Conservation (phyloP, 1,140 invertebrate species). For the Mycetomoellerius zeteki region DNA sequence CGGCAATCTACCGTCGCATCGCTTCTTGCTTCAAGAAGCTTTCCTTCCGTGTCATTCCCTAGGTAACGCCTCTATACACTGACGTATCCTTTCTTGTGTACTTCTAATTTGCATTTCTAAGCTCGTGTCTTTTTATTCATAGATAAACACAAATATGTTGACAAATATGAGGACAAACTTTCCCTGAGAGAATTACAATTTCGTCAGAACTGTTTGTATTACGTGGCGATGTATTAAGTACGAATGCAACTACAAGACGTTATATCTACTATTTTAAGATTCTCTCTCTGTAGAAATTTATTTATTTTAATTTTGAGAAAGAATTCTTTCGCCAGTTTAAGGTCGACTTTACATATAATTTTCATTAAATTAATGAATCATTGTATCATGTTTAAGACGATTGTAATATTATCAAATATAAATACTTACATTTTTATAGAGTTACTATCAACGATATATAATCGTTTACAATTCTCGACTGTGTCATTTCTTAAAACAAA, state of each 20-base stretch:
- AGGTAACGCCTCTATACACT: background rate
- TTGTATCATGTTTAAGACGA: background rate
- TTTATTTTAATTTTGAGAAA: background rate
- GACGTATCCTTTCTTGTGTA: background rate
- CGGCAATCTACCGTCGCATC: background rate
- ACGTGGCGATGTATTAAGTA: no score
- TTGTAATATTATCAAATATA: background rate
- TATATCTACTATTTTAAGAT: background rate
- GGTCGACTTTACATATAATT: background rate
- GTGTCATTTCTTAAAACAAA: background rate
- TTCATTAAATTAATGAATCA: background rate
- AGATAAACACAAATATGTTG: conserved; percentile 4
- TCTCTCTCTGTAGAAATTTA: background rate
- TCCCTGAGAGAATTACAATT: background rate
- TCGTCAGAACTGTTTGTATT: no score
- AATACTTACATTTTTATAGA: background rate
- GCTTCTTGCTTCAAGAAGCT: conserved; percentile 5
- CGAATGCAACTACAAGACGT: background rate
- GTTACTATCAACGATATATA: background rate
- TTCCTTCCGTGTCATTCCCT: background rate
- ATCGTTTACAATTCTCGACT: background rate
- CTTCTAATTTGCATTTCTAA: conserved; percentile 11
- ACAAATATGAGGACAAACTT: background rate
- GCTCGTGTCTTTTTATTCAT: background rate
- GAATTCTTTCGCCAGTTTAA: background rate